Conservation (phyloP, 2,113 vertebrate genomes). For the Ciconia maguari region DNA sequence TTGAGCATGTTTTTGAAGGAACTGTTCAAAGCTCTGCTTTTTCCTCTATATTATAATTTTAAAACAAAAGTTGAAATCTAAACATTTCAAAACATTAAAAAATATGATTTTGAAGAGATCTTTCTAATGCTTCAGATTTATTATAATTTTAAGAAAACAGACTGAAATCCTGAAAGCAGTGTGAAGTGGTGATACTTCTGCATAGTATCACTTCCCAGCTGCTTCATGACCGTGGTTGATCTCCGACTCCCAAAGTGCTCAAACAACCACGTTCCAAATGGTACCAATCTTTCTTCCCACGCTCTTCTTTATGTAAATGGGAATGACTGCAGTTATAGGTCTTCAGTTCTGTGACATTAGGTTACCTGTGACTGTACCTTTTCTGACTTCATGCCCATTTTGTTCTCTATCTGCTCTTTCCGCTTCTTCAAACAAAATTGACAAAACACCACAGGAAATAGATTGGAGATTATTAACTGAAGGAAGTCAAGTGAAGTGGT, state of each 20-base stretch:
- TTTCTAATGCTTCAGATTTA: background rate
- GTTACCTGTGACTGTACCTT: background rate
- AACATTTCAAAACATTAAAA: background rate
- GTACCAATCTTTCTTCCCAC: background rate
- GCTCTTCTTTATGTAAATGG: background rate
- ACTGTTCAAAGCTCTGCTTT: background rate
- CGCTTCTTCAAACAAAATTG: background rate
- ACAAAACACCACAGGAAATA: background rate
- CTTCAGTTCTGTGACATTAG: background rate
- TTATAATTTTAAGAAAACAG: background rate
- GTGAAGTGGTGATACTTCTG: background rate
- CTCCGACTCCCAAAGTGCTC: background rate
- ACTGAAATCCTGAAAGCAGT: background rate
- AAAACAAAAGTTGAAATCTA: background rate
- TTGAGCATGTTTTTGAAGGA: background rate
- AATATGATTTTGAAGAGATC: background rate
- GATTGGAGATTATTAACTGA: background rate
- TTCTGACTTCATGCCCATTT: background rate
- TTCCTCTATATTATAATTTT: background rate
- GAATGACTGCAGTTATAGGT: background rate
- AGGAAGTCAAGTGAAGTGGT: background rate
- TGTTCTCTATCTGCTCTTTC: background rate
- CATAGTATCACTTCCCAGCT: background rate
- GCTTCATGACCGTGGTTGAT: rapidly evolving
- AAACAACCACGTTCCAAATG: rapidly evolving